Base-by-base conservation (phyloP, 53 echinoderm and acorn worm species). In the Mesocentrotus franciscanus region DNA sequence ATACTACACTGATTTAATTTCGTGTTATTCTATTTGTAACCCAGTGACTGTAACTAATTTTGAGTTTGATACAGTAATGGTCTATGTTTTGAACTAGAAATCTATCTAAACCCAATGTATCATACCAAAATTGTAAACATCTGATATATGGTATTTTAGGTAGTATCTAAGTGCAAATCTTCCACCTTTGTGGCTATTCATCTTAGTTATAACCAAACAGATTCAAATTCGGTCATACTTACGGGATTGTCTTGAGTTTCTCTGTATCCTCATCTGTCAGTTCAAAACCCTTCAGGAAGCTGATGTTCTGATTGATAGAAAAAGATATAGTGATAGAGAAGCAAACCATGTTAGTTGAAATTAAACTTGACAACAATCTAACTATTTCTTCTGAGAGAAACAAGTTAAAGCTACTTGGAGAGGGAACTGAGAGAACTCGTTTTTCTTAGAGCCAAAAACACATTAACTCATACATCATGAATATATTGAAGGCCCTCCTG, bases 211-310 rank as follows among this genome's bases (percentile, higher is more conserved):
- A 5, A 85, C 10, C 22, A 49, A 85, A 85, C 14, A 33, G 76
- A 76, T 76, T 76, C 12, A 32, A 30, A 33, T 33, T 18, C 39
- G 2, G 42, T 90, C 12, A 90, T 29, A 95, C 96, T 58, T 94
- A 97, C 97, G 90, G 90, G 55, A 96, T 81, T 33, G 97, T 94
- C 92, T 97, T 97, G 36, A 98, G 92, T 85, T 96, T 95, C 49
- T 98, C 98, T 49, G 93, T 96, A 10, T 96, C 96, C 61, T 95
- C 81, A 70, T 92, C 96, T 12, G 78, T 84, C 30, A 98, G 96
- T 94, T 97, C 97, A 95, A 98, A 98, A 16, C 96, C 98, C 94
- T 78, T 97, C 33, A 96, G 94, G 93, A 98, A 98, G 90, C 96
- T 96, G 78, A 98, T 97, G 91, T 96, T 96, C 96, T 98, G 96